phyloP scores from a whole-genome alignment of 2,888 invertebrate species.

The Stenoptilia bipunctidactyla region DNA sequence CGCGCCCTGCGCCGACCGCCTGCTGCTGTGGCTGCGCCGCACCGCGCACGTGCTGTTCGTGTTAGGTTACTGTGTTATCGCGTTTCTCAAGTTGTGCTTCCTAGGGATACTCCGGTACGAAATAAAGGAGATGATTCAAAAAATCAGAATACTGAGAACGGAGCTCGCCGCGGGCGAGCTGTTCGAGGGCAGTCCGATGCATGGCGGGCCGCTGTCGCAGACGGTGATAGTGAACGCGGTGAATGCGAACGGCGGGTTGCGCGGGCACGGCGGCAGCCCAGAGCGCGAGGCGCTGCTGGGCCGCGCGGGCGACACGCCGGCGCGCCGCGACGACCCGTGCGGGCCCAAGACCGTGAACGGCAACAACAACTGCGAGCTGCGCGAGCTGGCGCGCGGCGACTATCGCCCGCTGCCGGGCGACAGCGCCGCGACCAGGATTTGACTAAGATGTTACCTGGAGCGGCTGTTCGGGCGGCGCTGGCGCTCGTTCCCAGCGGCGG shows the following conservation, averaged over 20 bases:
- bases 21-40: conserved; percentile 81
- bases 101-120: conserved; percentile 88
- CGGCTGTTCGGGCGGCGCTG: conserved; percentile 76
- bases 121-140: conserved; percentile 92
- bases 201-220: conserved; percentile 60
- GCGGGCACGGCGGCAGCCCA: conserved; percentile 66
- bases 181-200: conserved; percentile 52
- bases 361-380: conserved; percentile 85
- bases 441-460: conserved; percentile 83
- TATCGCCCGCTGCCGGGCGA: conserved; percentile 65
- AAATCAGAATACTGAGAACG: conserved; percentile 83
- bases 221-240: conserved; percentile 65
- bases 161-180: conserved; percentile 72
- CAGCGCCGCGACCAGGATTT: conserved; percentile 73
- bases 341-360: conserved; percentile 78
- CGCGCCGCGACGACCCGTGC: conserved; percentile 52
- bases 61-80: conserved; percentile 88
- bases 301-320: conserved; percentile 50
- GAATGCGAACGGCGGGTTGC: conserved; percentile 71
- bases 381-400: conserved; percentile 74
- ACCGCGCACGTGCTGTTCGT: conserved; percentile 86
- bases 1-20: conserved; percentile 79
- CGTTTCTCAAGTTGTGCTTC: conserved; percentile 91
- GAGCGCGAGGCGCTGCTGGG: conserved; percentile 71
- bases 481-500: conserved; percentile 60